Evolutionary conservation across 2,113 vertebrate genomes (phyloP), one percentile per base, ranked within the genome.

Genomic region (Lates calcarifer): DNA sequence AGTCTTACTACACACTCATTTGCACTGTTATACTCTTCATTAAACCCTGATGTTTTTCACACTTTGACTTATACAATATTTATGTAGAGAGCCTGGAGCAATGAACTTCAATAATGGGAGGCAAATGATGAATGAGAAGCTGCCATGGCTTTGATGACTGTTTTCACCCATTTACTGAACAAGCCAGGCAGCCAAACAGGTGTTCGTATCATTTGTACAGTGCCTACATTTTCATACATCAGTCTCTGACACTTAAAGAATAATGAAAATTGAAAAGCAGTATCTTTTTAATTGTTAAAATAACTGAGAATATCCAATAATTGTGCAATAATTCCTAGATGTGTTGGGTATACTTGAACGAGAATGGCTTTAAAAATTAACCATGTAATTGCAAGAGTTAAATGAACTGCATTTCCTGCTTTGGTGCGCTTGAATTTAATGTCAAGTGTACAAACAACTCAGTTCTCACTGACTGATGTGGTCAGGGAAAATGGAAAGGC

Each of bases 91-190:
- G 77, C 83, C 47, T 61, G n/a, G 65, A 74, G 81, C 47, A 61
- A 70, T 51, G 39, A 73, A n/a, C 57, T 68, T 51, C 9, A 2
- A 31, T 53, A 67, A 78, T 56, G 69, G 51, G 51, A 79, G 22
- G 33, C 63, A 57, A 79, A 47, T 84, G 67, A 83, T 77, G 39
- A 86, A 70, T 77, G 74, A 63, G 60, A 53, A 45, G 56, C 47
- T 58, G 31, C 22, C 9, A 45, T 51, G 20, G 31, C 31, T 76
- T 39, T 45, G n/a, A 41, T 81, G 58, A 71, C 31, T 74, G 8
- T 67, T 53, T 47, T 47, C 37, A 60, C 62, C 22, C 33, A 28
- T 71, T 62, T 28, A 47, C 35, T 26, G 20, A 24, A 45, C 57
- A n/a, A n/a, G n/a, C n/a, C n/a, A n/a, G n/a, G n/a, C n/a, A 11